These are phyloP conservation scores for Callopanchax toddi DNA, from an alignment of 2,113 vertebrate genomes.

Conservation along the genomic window DNA sequence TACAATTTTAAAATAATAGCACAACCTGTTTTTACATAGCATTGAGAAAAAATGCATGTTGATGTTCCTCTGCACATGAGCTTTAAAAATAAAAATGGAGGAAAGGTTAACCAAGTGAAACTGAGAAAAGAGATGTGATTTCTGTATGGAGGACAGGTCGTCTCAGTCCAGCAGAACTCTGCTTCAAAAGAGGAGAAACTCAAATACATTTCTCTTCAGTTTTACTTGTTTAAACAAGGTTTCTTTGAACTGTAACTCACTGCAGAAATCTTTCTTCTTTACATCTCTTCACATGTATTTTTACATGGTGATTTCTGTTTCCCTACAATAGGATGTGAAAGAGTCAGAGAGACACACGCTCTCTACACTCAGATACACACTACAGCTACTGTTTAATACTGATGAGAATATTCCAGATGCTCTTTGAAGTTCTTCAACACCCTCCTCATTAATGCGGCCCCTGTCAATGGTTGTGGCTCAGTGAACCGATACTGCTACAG, in stretches of 20 bases:
- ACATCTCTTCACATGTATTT: neutral
- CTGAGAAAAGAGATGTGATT: too few relatives aligned
- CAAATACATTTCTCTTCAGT: neutral
- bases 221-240: conserved; percentile 15
- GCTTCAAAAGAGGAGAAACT: neutral
- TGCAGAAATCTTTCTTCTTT: neutral
- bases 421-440: conserved; percentile 51
- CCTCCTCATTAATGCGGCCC: conserved; percentile 47
- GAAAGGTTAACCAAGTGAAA: too few relatives aligned
- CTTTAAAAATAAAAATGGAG: too few relatives aligned
- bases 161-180: too few relatives aligned
- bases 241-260: conserved; percentile 1
- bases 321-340: conserved; percentile 14
- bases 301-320: neutral
- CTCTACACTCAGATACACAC: conserved; percentile 15
- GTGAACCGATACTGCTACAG: conserved; percentile 34
- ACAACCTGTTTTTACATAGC: too few relatives aligned
- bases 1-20: too few relatives aligned
- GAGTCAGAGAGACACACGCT: conserved; percentile 6
- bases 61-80: too few relatives aligned
- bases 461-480: conserved; percentile 28
- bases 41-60: too few relatives aligned
- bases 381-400: conserved; percentile 23
- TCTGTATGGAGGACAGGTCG: neutral
- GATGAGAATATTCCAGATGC: conserved; percentile 45